Percentiles rank a stretch among this genome's conserved stretches.
Conservation (phyloP, 2,888 invertebrate genomes). For the Entomobrya multifasciata region DNA sequence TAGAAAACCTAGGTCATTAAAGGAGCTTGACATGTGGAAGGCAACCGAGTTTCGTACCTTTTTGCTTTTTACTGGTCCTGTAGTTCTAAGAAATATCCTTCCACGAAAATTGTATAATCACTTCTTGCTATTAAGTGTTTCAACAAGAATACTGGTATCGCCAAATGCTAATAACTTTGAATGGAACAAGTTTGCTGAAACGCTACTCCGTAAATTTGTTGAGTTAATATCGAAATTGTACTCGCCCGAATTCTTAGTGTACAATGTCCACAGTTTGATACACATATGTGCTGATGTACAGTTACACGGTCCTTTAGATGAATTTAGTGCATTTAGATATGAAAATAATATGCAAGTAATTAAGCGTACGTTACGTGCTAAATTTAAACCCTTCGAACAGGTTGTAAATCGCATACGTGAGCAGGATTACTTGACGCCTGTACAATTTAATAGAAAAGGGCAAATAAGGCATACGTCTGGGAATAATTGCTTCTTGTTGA, state of each 20-base stretch:
- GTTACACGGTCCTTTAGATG: slow-evolving; percentile 75
- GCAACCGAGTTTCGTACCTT: slow-evolving; percentile 79
- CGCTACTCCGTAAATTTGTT: slow-evolving; percentile 77
- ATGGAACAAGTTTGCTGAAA: slow-evolving; percentile 75
- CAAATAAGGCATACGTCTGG: neutral
- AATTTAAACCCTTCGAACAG: slow-evolving; percentile 58
- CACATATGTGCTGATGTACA: slow-evolving; percentile 79
- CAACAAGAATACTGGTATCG: slow-evolving; percentile 49
- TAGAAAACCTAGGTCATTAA: slow-evolving; percentile 76
- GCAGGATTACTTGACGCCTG: slow-evolving; percentile 47
- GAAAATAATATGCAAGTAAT: slow-evolving; percentile 78
- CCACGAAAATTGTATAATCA: slow-evolving; percentile 29
- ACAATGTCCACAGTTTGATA: slow-evolving; percentile 80
- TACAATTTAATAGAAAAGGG: slow-evolving; percentile 30
- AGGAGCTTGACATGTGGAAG: slow-evolving; percentile 79
- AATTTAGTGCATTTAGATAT: slow-evolving; percentile 77
- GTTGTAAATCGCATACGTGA: slow-evolving; percentile 37
- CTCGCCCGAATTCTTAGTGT: slow-evolving; percentile 76
- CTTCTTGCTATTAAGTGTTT: slow-evolving; percentile 52
- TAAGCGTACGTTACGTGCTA: slow-evolving; percentile 69
- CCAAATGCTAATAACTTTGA: neutral
- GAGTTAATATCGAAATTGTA: slow-evolving; percentile 75
- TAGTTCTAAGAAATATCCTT: slow-evolving; percentile 62
- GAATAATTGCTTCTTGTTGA: slow-evolving; percentile 9
- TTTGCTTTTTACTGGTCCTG: slow-evolving; percentile 79